Evolutionary conservation across 2,888 invertebrate genomes (phyloP).

Genomic region (Empis stercorea): DNA sequence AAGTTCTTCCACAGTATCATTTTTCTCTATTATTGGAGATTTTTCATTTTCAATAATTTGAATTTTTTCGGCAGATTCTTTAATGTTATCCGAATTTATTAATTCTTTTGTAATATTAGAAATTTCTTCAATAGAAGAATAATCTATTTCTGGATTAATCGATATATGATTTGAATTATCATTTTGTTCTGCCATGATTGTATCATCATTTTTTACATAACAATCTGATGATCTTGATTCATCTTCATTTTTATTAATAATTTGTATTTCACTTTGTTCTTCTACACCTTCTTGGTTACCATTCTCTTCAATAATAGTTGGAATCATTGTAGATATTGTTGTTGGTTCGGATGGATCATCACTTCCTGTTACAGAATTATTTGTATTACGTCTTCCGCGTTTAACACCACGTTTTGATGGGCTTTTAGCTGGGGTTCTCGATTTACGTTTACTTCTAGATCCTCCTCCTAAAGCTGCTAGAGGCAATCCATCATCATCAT

Average conservation of each 20-base stretch:
- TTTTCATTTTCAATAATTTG: no score
- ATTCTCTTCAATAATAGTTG: constrained; percentile 19
- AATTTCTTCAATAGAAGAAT: constrained; percentile 8
- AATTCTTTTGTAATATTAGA: constrained; percentile 7
- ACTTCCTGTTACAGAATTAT: constrained; percentile 4
- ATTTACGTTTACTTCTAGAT: constrained; percentile 15
- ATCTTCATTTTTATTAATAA: not conserved
- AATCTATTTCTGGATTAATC: constrained; percentile 5
- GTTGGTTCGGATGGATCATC: constrained; percentile 17
- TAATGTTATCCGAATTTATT: constrained; percentile 10
- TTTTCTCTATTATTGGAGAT: no score
- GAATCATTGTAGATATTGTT: constrained; percentile 19
- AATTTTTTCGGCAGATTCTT: constrained; percentile 4
- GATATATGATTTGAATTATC: constrained; percentile 2
- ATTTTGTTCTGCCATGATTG: constrained; percentile 3
- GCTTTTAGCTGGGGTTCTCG: constrained; percentile 11
- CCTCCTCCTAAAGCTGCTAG: constrained; percentile 6
- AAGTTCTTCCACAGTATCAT: constrained; percentile 4
- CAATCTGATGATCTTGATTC: constrained; percentile 5
- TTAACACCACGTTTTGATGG: no score
- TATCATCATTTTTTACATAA: no score
- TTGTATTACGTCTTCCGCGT: not conserved
- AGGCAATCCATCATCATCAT: no score
- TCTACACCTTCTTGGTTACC: constrained; percentile 1
- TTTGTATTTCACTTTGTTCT: not conserved